A percentile compares a stretch with the other conserved stretches of the same genome.
Evolutionary conservation across 1,140 invertebrate species (phyloP).

Genomic region (Lordiphosa collinella): DNA sequence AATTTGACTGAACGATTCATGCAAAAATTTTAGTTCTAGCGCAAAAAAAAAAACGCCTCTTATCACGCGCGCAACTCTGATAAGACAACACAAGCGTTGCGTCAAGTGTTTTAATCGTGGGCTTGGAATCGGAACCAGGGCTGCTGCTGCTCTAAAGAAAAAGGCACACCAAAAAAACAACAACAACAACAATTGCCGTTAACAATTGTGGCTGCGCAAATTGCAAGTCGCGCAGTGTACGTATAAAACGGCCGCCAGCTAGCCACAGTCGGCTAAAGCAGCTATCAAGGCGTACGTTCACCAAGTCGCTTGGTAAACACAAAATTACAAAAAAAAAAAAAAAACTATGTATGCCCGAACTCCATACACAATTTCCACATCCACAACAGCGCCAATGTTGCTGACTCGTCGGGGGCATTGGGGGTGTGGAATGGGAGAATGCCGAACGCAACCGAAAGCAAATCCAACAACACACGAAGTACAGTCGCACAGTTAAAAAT

Average conservation of each 20-base stretch:
- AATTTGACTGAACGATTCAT: too few species aligned
- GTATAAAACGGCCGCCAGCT: conserved; percentile 26
- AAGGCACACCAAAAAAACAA: conserved; percentile 17
- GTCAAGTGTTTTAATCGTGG: conserved; percentile 60
- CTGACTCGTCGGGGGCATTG: conserved; percentile 23
- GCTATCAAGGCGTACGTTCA: conserved; percentile 51
- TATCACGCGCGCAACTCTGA: conserved; percentile 54
- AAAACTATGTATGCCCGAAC: conserved; percentile 33
- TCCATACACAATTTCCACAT: conserved; percentile 50
- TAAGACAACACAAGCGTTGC: conserved; percentile 45
- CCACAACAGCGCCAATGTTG: conserved; percentile 47
- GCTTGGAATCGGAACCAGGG: conserved; percentile 46
- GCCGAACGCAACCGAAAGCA: conserved; percentile 59
- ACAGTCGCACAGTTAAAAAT: conserved; percentile 79
- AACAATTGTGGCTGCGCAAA: conserved; percentile 70
- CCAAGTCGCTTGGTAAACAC: conserved; percentile 47
- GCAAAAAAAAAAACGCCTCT: too few species aligned
- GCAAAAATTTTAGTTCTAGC: conserved; percentile 3
- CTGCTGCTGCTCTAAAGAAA: conserved; percentile 13
- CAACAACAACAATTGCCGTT: conserved; percentile 63
- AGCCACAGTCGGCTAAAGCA: not conserved
- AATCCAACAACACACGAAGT: conserved; percentile 65
- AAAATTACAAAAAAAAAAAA: conserved; percentile 47
- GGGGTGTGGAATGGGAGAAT: conserved; percentile 55
- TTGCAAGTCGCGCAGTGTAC: conserved; percentile 69